Evolutionary conservation across 2,797 vertebrate genomes (phyloP), one percentile per base, ranked within the genome.

Genomic region (Phylloscopus collybita): DNA sequence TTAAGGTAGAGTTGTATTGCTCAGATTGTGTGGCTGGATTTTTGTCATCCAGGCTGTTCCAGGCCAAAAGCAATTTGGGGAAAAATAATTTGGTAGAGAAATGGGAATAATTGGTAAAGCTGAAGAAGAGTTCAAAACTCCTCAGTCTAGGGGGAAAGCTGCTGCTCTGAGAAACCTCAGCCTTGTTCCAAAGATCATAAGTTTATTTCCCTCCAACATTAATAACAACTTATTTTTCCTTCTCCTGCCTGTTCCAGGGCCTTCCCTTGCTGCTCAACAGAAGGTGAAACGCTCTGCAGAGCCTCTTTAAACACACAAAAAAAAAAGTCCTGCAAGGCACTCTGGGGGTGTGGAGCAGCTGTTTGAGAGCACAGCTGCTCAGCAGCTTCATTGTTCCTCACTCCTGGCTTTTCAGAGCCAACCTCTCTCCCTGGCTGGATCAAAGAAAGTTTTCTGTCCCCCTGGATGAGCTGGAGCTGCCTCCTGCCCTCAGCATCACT

Each of bases 261-360:
- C 21, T 90, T 62, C 18, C 4, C 72, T 84, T 34, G 65, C 49
- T 87, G 78, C 84, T 93, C 66, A 60, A 2, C 62, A 84, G 80
- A 54, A 86, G 88, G 89, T 56, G 44, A 57, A 89, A 45, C 57
- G 47, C 80, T 87, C 53, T 88, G 90, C 86, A 88, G 75, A 88
- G 38, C 51, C 80, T 38, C 65, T 90, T 75, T 16, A 64, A 61
- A 45, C n/a, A 60, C 66, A 38, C 38, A 38, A 75, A 65, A 17
- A 3, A 65, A 17, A 3, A 38, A 61, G 34, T 61, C 18, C 10
- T 62, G 80, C 82, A 17, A 13, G n/a, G 86, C 21, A 4, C 84
- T 84, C 70, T 5, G 81, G 93, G 56, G 72, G 38, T 3, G 12
- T 26, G 54, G 72, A 93, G 40, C 86, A 94, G 90, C 72, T 82